These are phyloP conservation scores for Ceuthmochares aereus DNA, from an alignment of 2,113 vertebrate species.

Conservation along the genomic window DNA sequence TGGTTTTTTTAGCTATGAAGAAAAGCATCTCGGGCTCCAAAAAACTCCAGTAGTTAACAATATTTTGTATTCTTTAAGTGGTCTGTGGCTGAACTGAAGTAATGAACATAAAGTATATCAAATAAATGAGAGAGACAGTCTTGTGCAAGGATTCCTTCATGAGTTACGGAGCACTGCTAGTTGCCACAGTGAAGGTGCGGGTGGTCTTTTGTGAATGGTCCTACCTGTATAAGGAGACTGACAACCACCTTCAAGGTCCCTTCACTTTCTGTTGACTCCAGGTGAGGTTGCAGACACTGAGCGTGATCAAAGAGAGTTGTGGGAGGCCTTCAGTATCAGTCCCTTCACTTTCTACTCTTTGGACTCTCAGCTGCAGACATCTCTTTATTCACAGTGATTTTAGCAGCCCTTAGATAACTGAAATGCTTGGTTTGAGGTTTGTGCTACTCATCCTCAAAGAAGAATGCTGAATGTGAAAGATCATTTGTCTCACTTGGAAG, in stretches of 20 bases:
- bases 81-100: background rate
- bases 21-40: background rate
- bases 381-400: background rate
- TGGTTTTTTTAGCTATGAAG: background rate
- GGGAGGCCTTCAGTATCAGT: background rate
- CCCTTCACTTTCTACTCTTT: background rate
- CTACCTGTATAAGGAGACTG: background rate
- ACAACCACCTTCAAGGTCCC: background rate
- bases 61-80: background rate
- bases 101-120: background rate
- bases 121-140: background rate
- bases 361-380: background rate
- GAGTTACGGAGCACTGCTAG: background rate
- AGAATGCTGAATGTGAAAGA: background rate
- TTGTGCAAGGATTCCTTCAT: background rate
- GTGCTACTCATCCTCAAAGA: background rate
- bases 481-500: conserved; percentile 15
- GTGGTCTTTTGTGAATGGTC: background rate
- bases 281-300: background rate
- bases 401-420: background rate
- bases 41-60: background rate
- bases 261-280: background rate
- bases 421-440: background rate
- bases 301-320: background rate
- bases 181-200: background rate